Percentiles rank a stretch among this genome's conserved stretches.
These are phyloP conservation scores for Forbesichthys agassizii DNA, from an alignment of 2,113 vertebrate species.

Conservation along the genomic window DNA sequence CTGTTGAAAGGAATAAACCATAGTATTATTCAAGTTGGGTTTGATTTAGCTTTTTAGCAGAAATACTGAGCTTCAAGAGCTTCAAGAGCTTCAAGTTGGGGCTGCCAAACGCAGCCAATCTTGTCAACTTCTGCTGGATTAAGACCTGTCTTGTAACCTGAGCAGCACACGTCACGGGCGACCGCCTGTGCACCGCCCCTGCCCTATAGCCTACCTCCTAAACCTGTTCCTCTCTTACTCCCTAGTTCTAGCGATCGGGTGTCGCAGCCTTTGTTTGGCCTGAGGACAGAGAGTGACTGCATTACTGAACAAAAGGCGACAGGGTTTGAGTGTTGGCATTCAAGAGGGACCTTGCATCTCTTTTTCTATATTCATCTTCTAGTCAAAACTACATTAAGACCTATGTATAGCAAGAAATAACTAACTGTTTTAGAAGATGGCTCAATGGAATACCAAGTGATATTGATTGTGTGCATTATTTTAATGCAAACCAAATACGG, in stretches of 20 bases:
- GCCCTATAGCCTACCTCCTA: conserved; percentile 21
- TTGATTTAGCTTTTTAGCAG: neutral
- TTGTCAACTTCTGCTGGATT: conserved; percentile 31
- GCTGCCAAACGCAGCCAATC: conserved; percentile 9
- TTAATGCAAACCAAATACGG: no score
- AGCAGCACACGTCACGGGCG: conserved; percentile 45
- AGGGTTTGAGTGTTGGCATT: neutral
- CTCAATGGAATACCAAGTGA: no score
- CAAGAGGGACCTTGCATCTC: neutral
- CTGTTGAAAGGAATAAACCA: no score
- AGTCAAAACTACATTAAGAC: neutral
- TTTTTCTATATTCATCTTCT: neutral
- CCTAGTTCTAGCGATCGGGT: conserved; percentile 41
- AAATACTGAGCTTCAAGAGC: conserved; percentile 2
- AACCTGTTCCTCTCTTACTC: conserved; percentile 61
- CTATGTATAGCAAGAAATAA: no score
- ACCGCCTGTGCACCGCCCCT: conserved; percentile 45
- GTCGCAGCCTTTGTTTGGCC: conserved; percentile 50
- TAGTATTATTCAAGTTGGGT: no score
- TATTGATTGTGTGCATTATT: no score
- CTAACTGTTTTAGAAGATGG: no score
- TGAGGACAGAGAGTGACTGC: conserved; percentile 6
- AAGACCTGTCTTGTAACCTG: conserved; percentile 50
- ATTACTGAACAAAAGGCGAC: neutral
- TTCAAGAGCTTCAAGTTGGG: neutral